Conservation (phyloP, 2,113 vertebrate genomes). For the Dipodomys spectabilis region DNA sequence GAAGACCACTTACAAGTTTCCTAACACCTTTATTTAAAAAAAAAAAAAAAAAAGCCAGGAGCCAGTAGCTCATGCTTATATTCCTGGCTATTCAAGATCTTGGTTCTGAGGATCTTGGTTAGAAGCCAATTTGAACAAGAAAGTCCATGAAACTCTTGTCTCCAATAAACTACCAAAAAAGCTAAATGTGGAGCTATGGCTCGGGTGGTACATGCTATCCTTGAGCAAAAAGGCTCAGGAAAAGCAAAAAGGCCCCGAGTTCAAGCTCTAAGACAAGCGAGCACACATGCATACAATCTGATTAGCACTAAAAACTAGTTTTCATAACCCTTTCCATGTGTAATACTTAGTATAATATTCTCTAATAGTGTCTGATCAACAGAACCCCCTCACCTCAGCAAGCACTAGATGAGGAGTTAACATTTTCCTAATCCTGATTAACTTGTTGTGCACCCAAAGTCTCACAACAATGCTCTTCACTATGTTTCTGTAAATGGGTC, state of each 20-base stretch:
- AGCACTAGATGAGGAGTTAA: neutral
- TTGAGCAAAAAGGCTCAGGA: too few species aligned
- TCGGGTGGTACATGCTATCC: too few species aligned
- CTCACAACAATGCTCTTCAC: neutral
- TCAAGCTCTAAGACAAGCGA: too few species aligned
- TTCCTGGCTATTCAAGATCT: too few species aligned
- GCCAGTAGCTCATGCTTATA: too few species aligned
- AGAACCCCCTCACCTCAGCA: neutral
- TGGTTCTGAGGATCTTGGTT: too few species aligned
- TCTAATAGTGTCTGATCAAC: neutral
- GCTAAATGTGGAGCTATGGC: too few species aligned
- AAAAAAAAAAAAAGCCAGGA: neutral
- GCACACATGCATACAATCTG: too few species aligned
- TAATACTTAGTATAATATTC: neutral
- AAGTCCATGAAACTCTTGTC: too few species aligned
- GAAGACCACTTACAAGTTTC: neutral
- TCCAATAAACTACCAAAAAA: too few species aligned
- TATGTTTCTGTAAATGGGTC: neutral
- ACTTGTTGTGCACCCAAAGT: neutral
- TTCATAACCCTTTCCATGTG: neutral
- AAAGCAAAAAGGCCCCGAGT: too few species aligned
- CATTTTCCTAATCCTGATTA: neutral
- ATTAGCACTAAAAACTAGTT: neutral
- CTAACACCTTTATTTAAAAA: neutral
- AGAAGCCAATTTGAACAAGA: too few species aligned